Evolutionary conservation across 1,140 invertebrate species (phyloP).

Genomic region (Megathymus violae): DNA sequence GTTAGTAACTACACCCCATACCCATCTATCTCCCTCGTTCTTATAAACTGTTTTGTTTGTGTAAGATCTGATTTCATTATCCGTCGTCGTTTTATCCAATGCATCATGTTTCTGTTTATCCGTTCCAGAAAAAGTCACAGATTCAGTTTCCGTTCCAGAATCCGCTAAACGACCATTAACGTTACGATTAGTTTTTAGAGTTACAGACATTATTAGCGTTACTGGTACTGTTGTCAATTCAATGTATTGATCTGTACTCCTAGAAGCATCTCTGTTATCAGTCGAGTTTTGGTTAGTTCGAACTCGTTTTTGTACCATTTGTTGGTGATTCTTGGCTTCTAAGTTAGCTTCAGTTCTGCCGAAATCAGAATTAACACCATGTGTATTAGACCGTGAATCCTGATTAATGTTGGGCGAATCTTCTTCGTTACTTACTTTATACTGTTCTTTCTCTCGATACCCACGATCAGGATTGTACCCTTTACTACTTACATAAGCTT

Average conservation of each 20-base stretch:
- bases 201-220: neutral
- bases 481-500: no score
- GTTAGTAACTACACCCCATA: conserved; percentile 31
- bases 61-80: conserved; percentile 8
- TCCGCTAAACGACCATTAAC: neutral
- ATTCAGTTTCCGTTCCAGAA: neutral
- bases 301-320: neutral
- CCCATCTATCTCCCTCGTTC: conserved; percentile 37
- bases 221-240: neutral
- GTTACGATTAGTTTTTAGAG: neutral
- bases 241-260: neutral
- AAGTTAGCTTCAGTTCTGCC: no score
- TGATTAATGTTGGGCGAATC: no score
- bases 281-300: neutral
- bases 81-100: conserved; percentile 4
- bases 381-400: neutral
- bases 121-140: neutral
- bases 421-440: no score
- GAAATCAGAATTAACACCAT: neutral
- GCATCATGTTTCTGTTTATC: conserved; percentile 2
- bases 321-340: no score
- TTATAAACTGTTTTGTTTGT: neutral
- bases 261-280: neutral
- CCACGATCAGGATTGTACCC: no score
- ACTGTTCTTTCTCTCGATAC: no score